Evolutionary conservation across 2,888 invertebrate species (phyloP).

Genomic region (Habrosyne pyritoides): DNA sequence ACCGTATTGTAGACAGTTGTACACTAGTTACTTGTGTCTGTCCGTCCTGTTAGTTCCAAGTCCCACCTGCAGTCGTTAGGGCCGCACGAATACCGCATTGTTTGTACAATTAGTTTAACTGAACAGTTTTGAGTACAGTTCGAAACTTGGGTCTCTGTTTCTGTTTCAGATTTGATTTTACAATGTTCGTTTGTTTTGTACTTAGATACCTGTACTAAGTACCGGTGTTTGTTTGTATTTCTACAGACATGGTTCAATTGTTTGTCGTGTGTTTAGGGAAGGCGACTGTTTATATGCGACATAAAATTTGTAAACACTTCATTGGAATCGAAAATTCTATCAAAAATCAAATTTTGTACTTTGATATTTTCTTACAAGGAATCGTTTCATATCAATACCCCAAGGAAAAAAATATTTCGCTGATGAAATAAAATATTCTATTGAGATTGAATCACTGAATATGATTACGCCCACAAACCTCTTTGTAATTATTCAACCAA

Average conservation of each 20-base stretch:
- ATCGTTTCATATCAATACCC: background rate
- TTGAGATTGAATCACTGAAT: background rate
- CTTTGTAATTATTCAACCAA: background rate
- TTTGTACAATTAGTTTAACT: conserved; percentile 70
- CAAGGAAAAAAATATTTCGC: background rate
- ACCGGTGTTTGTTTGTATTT: conserved; percentile 17
- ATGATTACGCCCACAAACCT: background rate
- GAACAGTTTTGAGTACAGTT: conserved; percentile 61
- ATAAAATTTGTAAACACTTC: background rate
- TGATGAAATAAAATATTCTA: background rate
- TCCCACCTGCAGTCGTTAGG: conserved; percentile 64
- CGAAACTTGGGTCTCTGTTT: conserved; percentile 46
- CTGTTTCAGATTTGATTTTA: conserved; percentile 47
- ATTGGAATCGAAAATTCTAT: background rate
- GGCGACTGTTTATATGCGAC: background rate
- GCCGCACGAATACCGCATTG: conserved; percentile 57
- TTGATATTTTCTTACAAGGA: background rate
- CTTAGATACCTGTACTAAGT: background rate
- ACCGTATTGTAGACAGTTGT: conserved; percentile 28
- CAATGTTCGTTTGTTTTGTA: conserved; percentile 28
- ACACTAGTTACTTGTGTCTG: conserved; percentile 39
- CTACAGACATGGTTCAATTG: background rate
- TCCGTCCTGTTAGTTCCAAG: conserved; percentile 40
- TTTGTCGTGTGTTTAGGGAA: background rate
- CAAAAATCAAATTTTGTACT: background rate